These are phyloP conservation scores for Lethenteron reissneri DNA, from an alignment of 2,113 vertebrate genomes.

Conservation along the genomic window DNA sequence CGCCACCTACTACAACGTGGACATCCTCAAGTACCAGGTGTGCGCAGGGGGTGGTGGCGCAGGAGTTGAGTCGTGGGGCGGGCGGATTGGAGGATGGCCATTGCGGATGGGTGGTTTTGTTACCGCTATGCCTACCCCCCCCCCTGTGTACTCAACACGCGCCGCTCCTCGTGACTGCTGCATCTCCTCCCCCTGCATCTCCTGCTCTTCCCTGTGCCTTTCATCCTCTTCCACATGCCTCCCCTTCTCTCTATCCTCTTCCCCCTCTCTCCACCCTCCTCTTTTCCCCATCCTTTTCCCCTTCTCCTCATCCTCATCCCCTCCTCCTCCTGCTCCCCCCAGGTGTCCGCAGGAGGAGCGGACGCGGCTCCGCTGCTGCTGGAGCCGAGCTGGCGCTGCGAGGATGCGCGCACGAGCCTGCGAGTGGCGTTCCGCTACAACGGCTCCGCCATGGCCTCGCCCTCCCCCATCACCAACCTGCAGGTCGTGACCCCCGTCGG, in stretches of 20 bases:
- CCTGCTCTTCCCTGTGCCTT: too few relatives aligned
- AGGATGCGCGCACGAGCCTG: constrained; percentile 57
- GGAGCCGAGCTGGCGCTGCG: constrained; percentile 78
- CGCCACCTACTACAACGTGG: constrained; percentile 94
- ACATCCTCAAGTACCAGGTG: constrained; percentile 98
- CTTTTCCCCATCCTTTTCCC: background rate
- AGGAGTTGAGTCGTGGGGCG: too few relatives aligned
- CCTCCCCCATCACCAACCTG: constrained; percentile 66
- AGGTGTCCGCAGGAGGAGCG: constrained; percentile 77
- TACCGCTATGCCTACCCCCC: too few relatives aligned
- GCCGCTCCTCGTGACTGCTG: constrained; percentile 4
- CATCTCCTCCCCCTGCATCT: constrained; percentile 14
- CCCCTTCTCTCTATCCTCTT: background rate
- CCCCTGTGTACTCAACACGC: too few relatives aligned
- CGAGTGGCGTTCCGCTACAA: constrained; percentile 97
- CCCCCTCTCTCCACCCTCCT: background rate
- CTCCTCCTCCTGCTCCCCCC: constrained; percentile 8
- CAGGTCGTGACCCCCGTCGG: constrained; percentile 69
- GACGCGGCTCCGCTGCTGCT: constrained; percentile 87
- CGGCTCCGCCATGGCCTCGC: constrained; percentile 52
- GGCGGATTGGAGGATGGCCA: too few relatives aligned
- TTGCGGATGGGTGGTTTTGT: too few relatives aligned
- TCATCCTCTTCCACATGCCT: background rate
- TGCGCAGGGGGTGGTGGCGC: constrained; percentile 6
- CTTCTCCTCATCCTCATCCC: background rate